Conservation (phyloP, 2,113 vertebrate species). For the Mus pahari region DNA sequence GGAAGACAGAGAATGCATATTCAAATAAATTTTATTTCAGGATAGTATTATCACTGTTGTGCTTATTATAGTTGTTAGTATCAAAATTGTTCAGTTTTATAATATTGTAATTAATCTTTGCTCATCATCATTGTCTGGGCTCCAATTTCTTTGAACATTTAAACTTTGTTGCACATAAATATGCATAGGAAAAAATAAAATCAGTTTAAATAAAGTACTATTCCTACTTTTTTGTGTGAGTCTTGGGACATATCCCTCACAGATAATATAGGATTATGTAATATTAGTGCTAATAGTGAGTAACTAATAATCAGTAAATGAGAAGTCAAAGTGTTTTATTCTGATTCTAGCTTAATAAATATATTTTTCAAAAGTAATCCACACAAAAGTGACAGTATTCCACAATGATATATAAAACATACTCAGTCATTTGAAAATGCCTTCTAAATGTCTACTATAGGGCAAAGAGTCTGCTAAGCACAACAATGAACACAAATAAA, state of each 20-base stretch:
- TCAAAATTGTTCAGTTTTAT: neutral
- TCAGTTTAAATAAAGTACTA: neutral
- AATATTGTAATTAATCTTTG: neutral
- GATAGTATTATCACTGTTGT: neutral
- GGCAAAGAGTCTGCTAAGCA: neutral
- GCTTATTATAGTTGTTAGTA: too few relatives aligned
- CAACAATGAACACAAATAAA: constrained; percentile 1
- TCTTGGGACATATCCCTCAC: neutral
- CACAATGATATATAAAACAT: constrained; percentile 1
- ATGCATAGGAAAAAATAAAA: neutral
- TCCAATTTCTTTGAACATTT: neutral
- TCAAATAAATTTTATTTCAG: neutral
- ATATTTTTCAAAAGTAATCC: constrained; percentile 9
- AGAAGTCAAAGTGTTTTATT: constrained; percentile 18
- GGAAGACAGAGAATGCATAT: neutral
- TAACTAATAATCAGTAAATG: constrained; percentile 14
- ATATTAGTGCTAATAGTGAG: constrained; percentile 11
- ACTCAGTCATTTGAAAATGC: neutral
- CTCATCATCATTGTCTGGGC: neutral
- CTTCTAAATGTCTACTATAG: constrained; percentile 4
- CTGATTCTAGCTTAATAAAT: neutral
- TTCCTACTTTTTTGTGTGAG: neutral
- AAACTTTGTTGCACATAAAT: neutral
- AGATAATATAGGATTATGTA: neutral
- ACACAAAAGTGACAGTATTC: neutral